Evolutionary conservation across 2,797 vertebrate species (phyloP).

Genomic region (Hippopotamyrus pictus): DNA sequence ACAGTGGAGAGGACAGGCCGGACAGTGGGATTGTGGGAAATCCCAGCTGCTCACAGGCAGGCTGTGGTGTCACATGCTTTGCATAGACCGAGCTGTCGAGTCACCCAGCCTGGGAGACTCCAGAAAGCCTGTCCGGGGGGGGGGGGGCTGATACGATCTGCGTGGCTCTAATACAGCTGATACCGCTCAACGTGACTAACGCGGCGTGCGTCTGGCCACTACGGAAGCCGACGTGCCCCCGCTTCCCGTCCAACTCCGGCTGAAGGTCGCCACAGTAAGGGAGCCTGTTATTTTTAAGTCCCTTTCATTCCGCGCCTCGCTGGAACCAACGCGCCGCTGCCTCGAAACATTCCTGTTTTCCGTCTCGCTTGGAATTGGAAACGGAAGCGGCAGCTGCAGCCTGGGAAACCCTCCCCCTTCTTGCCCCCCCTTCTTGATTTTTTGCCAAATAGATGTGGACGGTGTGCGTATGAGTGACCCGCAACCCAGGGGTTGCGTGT

Average conservation of each 20-base stretch:
- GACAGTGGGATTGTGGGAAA: neutral
- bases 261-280: conserved; percentile 20
- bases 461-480: neutral
- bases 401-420: conserved; percentile 1
- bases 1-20: neutral
- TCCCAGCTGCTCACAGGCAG: neutral
- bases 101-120: conserved; percentile 21
- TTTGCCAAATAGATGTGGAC: neutral
- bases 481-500: neutral
- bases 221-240: conserved; percentile 12
- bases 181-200: conserved; percentile 20
- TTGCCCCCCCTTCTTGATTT: neutral
- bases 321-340: conserved; percentile 9
- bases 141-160: conserved; percentile 17
- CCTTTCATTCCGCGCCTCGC: conserved; percentile 11
- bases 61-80: conserved; percentile 9
- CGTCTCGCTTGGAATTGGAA: conserved; percentile 12
- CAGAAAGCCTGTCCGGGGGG: conserved; percentile 20
- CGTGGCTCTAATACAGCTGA: neutral
- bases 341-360: conserved; percentile 14
- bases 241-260: conserved; percentile 23
- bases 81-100: conserved; percentile 9
- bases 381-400: neutral
- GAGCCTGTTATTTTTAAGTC: conserved; percentile 18
- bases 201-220: neutral